Conservation (phyloP, 2,888 invertebrate species). For the Brassicogethes aeneus region DNA sequence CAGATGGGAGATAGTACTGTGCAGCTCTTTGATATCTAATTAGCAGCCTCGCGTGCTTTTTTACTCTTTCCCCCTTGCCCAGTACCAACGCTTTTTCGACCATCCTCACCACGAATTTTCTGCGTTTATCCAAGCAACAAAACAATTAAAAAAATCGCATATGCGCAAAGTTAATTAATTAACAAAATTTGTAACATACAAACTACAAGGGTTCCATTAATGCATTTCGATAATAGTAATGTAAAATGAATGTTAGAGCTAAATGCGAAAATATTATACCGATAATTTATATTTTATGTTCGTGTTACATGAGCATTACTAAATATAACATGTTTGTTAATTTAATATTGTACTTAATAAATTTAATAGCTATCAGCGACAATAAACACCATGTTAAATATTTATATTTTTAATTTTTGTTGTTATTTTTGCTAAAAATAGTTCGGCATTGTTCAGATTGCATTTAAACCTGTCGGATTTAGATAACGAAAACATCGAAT, state of each 20-base stretch:
- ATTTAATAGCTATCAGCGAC: not conserved
- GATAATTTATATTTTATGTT: not conserved
- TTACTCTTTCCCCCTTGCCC: not conserved
- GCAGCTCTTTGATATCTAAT: constrained; percentile 36
- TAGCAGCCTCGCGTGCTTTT: constrained; percentile 26
- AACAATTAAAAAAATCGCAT: not conserved
- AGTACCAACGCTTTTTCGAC: not conserved
- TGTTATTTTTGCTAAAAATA: not conserved
- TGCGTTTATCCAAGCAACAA: not conserved
- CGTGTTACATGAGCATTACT: not conserved
- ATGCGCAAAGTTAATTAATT: too few species aligned
- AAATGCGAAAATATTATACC: not conserved
- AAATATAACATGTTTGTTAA: not conserved
- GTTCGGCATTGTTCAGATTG: too few species aligned
- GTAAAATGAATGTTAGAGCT: not conserved
- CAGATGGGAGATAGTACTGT: constrained; percentile 35
- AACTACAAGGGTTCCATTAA: too few species aligned
- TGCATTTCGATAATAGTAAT: not conserved
- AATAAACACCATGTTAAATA: not conserved
- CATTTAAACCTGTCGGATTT: too few species aligned
- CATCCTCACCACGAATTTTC: not conserved
- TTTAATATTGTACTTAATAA: too few species aligned
- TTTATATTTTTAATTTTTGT: not conserved
- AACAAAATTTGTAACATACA: too few species aligned
- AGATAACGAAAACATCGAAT: too few species aligned